A percentile compares a stretch with the other conserved stretches of the same genome.
phyloP scores from a whole-genome alignment of 2,888 invertebrate genomes.

The Mesoligia furuncula region DNA sequence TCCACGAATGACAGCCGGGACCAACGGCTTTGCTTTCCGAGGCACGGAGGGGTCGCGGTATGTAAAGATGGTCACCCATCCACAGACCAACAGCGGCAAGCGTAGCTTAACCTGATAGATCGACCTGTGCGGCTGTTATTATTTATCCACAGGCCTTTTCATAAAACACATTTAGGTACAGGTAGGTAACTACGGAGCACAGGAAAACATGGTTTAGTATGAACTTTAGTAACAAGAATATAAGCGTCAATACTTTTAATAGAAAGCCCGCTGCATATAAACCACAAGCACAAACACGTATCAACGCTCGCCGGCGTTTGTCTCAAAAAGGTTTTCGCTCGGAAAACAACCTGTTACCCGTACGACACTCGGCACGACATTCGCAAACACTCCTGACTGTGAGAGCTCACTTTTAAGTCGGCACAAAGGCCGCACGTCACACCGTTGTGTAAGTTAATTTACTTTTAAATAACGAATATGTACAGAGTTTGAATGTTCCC shows the following conservation, averaged over 20 bases:
- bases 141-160: no score
- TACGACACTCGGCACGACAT: slow-evolving; percentile 71
- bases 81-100: no score
- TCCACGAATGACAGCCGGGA: no score
- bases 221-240: background rate
- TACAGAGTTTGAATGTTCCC: background rate
- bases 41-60: no score
- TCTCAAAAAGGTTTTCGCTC: slow-evolving; percentile 69
- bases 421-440: slow-evolving; percentile 69
- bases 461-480: background rate
- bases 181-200: background rate
- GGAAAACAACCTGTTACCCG: slow-evolving; percentile 73
- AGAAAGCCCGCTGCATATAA: slow-evolving; percentile 18
- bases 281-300: slow-evolving; percentile 35
- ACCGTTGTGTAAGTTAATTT: slow-evolving; percentile 55
- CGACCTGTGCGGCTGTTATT: no score
- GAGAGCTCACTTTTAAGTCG: slow-evolving; percentile 73
- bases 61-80: no score
- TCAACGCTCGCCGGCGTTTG: slow-evolving; percentile 56
- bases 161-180: background rate
- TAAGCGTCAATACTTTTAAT: slow-evolving; percentile 17
- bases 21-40: no score
- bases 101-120: no score
- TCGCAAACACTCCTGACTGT: slow-evolving; percentile 73
- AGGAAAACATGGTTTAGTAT: background rate